A percentile compares a stretch with the other conserved stretches of the same genome.
Conservation (phyloP, 2,888 invertebrate genomes). For the Steromphala cineraria region DNA sequence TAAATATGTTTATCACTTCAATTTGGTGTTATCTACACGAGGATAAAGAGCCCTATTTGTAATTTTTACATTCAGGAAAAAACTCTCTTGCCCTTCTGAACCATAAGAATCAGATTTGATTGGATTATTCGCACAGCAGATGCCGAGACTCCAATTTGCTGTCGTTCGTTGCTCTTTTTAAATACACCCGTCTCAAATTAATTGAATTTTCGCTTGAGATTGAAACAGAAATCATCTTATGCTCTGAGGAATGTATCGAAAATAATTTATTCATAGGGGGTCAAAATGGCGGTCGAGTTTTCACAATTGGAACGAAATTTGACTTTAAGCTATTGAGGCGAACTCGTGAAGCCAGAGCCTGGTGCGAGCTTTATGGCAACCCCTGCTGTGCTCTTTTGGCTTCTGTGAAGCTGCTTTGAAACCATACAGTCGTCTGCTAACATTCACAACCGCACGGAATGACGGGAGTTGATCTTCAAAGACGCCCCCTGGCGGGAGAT, state of each 20-base stretch:
- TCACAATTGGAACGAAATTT: slow-evolving; percentile 16
- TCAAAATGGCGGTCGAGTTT: slow-evolving; percentile 1
- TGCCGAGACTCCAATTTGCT: background rate
- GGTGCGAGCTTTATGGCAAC: slow-evolving; percentile 6
- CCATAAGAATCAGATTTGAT: background rate
- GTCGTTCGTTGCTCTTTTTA: background rate
- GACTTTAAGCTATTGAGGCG: background rate
- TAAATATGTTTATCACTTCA: background rate
- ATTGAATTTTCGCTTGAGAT: slow-evolving; percentile 10
- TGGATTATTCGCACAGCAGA: background rate
- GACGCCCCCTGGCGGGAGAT: slow-evolving; percentile 23
- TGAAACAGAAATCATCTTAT: slow-evolving; percentile 17
- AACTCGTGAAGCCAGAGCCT: background rate
- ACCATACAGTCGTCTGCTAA: background rate
- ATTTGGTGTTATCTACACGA: background rate
- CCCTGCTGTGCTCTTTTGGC: background rate
- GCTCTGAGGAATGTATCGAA: slow-evolving; percentile 6
- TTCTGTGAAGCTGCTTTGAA: background rate
- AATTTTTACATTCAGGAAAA: background rate
- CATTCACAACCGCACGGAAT: slow-evolving; percentile 1
- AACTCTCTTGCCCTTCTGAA: background rate
- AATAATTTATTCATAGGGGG: slow-evolving; percentile 19
- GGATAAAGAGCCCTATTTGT: background rate
- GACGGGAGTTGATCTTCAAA: slow-evolving; percentile 14
- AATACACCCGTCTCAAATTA: slow-evolving; percentile 15